Conservation (phyloP, 2,113 vertebrate species). For the Albula glossodonta region DNA sequence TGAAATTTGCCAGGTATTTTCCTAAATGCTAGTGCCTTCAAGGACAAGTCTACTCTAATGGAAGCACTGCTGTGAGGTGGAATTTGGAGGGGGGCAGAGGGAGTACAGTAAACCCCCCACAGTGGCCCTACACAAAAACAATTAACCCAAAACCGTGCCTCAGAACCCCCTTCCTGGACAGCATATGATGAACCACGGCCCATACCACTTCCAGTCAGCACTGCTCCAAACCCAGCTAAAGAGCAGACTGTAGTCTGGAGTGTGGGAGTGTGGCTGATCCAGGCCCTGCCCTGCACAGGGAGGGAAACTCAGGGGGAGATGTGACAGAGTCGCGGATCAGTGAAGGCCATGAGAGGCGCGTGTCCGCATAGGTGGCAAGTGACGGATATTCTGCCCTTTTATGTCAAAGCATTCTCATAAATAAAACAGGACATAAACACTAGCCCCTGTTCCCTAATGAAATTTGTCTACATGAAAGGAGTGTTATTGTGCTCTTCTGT, state of each 20-base stretch:
- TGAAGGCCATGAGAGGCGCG: conserved; percentile 77
- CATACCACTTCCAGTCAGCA: background rate
- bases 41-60: conserved; percentile 48
- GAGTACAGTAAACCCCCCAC: background rate
- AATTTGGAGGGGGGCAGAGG: no score
- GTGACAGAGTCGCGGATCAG: conserved; percentile 29
- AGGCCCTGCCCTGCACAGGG: no score
- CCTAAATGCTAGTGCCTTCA: conserved; percentile 74
- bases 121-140: background rate
- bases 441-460: conserved; percentile 66
- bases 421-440: background rate
- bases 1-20: conserved; percentile 69
- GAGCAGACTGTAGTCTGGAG: no score
- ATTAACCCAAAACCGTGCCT: background rate
- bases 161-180: background rate
- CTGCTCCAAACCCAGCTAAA: no score
- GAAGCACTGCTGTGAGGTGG: conserved; percentile 17
- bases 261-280: background rate
- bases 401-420: background rate
- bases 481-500: conserved; percentile 62
- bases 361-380: conserved; percentile 97
- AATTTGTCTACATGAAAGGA: conserved; percentile 77
- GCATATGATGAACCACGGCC: conserved; percentile 23
- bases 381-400: background rate
- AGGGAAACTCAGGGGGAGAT: background rate